Conservation (phyloP, 2,797 vertebrate genomes). For the Aulostomus chinensis region DNA sequence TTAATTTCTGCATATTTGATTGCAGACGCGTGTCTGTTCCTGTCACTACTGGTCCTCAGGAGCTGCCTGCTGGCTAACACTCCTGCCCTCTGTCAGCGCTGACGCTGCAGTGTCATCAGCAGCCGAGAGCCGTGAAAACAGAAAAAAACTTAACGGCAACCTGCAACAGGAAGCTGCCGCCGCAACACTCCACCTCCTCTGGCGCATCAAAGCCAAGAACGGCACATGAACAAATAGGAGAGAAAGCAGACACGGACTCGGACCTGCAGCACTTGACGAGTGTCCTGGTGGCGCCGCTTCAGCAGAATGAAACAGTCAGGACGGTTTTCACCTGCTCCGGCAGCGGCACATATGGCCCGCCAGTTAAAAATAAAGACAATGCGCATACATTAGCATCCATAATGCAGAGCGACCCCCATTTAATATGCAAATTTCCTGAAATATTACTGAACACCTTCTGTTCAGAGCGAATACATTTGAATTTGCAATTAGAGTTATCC, state of each 20-base stretch:
- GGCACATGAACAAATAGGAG: neutral
- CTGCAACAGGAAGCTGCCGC: slow-evolving; percentile 15
- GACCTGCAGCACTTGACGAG: slow-evolving; percentile 60
- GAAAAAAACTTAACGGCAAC: slow-evolving; percentile 7
- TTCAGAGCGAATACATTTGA: slow-evolving; percentile 94
- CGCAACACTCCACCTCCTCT: slow-evolving; percentile 39
- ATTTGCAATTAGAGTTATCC: slow-evolving; percentile 97
- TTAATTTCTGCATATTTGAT: too few species aligned
- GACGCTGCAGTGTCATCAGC: slow-evolving; percentile 54
- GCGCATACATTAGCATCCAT: slow-evolving; percentile 94
- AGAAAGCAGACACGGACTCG: neutral
- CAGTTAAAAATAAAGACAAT: slow-evolving; percentile 94
- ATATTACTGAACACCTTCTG: slow-evolving; percentile 97
- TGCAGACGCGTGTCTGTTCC: too few species aligned
- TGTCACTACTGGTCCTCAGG: too few species aligned
- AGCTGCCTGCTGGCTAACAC: slow-evolving; percentile 37
- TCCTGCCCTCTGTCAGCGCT: slow-evolving; percentile 52
- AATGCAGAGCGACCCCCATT: slow-evolving; percentile 90
- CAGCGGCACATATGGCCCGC: slow-evolving; percentile 86
- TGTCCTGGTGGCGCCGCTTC: slow-evolving; percentile 69
- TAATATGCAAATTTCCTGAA: slow-evolving; percentile 96
- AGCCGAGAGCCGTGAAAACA: slow-evolving; percentile 39
- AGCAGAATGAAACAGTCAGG: slow-evolving; percentile 80
- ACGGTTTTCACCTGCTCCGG: slow-evolving; percentile 82
- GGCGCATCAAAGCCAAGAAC: slow-evolving; percentile 61